phyloP scores from a whole-genome alignment of 2,888 invertebrate genomes.

The Athetis lepigone region DNA sequence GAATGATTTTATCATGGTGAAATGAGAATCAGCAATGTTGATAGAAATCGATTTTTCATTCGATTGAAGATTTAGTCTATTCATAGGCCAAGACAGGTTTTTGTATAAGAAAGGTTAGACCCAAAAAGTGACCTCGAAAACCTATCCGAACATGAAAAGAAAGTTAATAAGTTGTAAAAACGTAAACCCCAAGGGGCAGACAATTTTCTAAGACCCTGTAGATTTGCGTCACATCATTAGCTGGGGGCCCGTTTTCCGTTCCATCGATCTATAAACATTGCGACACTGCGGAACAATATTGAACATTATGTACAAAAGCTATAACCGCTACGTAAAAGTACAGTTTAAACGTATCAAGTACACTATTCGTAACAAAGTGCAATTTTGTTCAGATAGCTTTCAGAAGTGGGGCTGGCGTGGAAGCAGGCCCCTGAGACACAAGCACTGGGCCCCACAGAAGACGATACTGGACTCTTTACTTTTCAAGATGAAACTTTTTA shows the following conservation, averaged over 20 bases:
- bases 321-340: constrained; percentile 45
- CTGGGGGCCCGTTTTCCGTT: constrained; percentile 24
- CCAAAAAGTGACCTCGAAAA: constrained; percentile 42
- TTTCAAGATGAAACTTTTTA: constrained; percentile 63
- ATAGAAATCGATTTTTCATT: constrained; percentile 49
- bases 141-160: constrained; percentile 55
- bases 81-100: constrained; percentile 25
- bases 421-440: constrained; percentile 57
- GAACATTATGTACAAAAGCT: constrained; percentile 45
- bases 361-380: constrained; percentile 55
- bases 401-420: constrained; percentile 42
- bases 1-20: no score
- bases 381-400: constrained; percentile 62
- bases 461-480: constrained; percentile 57
- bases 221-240: constrained; percentile 56
- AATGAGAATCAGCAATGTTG: constrained; percentile 38
- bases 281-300: constrained; percentile 16
- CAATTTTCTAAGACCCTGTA: constrained; percentile 47
- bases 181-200: constrained; percentile 19
- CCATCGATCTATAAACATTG: constrained; percentile 29
- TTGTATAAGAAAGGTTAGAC: constrained; percentile 52
- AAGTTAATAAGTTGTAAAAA: constrained; percentile 55
- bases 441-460: constrained; percentile 36
- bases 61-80: constrained; percentile 29
- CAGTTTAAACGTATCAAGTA: constrained; percentile 57